Base-by-base conservation (phyloP, 2,797 vertebrate genomes). In the Glossophaga mutica region DNA sequence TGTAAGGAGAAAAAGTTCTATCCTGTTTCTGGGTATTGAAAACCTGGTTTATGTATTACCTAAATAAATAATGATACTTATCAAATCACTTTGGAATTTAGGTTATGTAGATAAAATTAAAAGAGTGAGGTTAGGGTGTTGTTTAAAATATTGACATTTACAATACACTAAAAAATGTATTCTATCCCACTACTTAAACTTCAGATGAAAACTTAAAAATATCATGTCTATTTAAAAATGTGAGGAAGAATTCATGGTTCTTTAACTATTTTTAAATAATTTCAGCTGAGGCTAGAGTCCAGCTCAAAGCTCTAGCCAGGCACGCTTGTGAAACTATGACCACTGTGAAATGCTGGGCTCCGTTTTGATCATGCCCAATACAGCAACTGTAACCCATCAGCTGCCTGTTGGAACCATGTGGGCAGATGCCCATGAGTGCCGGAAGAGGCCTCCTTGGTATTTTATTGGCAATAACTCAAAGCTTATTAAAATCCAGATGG, bases 401-500 rank as follows among this genome's bases (percentile, higher is more conserved):
- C 94, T 97, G 97, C 95, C 94, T 85, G 70, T 73, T 11, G 82
- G 71, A 94, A 78, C 83, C 89, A 59, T 67, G 91, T 57, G 94
- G 93, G 90, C 97, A 96, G 95, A 97, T 96, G 94, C 89, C 96
- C 91, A 29, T 62, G 93, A 93, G 95, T 79, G 87, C 96, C 65
- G 79, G 96, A 97, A 98, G 95, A 96, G 93, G 89, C 83, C 93
- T 94, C 68, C n/a, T 82, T 95, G 94, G 91, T 90, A 95, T 97
- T 95, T 97, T 87, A 97, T 87, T 97, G 96, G 95, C 96, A 97
- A 96, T 96, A 96, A 97, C 78, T 97, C 97, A 96, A 96, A 94
- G 95, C 95, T 97, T 97, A 98, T 98, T 98, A 98, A 97, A 95
- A 73, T 90, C 96, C 96, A 98, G 96, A 97, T 98, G 97, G 94